Percentiles rank a stretch among this genome's conserved stretches.
Evolutionary conservation across 1,140 invertebrate genomes (phyloP).

Genomic region (Apolygus lucorum): DNA sequence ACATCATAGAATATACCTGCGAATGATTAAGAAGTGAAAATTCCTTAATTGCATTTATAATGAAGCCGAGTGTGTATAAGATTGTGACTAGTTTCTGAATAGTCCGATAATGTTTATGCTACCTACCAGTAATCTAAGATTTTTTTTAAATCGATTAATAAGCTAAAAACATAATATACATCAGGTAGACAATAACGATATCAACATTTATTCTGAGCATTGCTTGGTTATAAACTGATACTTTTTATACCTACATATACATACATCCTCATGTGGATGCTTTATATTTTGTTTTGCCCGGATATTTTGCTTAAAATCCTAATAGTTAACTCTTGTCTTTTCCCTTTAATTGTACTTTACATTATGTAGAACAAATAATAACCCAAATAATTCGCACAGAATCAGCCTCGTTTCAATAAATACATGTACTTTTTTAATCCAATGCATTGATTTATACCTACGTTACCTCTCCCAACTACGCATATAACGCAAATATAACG

Average conservation of each 20-base stretch:
- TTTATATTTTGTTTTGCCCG: background rate
- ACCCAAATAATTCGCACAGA: slow-evolving; percentile 1
- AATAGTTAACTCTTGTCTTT: background rate
- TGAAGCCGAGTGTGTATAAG: background rate
- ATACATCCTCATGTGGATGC: background rate
- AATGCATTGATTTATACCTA: too few species aligned
- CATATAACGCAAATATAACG: too few species aligned
- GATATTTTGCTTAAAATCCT: background rate
- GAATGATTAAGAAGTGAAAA: background rate
- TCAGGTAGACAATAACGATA: slow-evolving; percentile 11
- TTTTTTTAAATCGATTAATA: background rate
- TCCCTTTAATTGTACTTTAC: background rate
- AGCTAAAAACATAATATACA: background rate
- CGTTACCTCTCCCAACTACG: too few species aligned
- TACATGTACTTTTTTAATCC: slow-evolving; percentile 14
- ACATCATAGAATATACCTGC: background rate
- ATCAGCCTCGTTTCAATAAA: slow-evolving; percentile 1
- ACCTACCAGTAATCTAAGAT: background rate
- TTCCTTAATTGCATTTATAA: background rate
- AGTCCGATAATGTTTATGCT: background rate
- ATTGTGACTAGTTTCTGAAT: background rate
- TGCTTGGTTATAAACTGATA: background rate
- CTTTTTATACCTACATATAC: background rate
- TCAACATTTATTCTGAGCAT: background rate
- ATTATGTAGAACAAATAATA: background rate